Conservation (phyloP, 2,888 invertebrate species). For the Hypercompe scribonia region DNA sequence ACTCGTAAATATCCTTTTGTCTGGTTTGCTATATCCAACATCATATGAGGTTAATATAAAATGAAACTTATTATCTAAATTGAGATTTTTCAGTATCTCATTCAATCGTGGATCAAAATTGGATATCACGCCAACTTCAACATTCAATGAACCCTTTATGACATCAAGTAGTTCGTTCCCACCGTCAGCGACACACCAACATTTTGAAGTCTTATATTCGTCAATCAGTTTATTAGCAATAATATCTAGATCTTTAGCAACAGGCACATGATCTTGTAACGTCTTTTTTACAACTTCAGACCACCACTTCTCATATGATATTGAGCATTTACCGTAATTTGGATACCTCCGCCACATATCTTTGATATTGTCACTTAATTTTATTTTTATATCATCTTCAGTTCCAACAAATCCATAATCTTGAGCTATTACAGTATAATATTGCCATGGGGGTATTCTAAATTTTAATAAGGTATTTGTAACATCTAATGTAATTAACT, state of each 20-base stretch:
- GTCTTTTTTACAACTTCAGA: constrained; percentile 88
- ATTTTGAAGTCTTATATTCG: constrained; percentile 89
- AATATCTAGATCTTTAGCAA: constrained; percentile 54
- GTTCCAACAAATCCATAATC: constrained; percentile 89
- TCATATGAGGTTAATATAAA: constrained; percentile 94
- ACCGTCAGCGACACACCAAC: constrained; percentile 91
- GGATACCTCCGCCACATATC: constrained; percentile 90
- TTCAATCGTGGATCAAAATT: constrained; percentile 95
- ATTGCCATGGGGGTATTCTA: constrained; percentile 89
- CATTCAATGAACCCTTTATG: constrained; percentile 75
- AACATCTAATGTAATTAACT: constrained; percentile 94
- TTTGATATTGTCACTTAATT: constrained; percentile 89
- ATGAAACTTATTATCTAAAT: constrained; percentile 90
- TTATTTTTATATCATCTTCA: constrained; percentile 80
- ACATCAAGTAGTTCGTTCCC: constrained; percentile 88
- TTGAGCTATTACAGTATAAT: constrained; percentile 90
- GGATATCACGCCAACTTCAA: constrained; percentile 92
- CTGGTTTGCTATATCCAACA: constrained; percentile 91
- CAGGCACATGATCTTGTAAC: constrained; percentile 85
- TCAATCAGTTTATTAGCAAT: constrained; percentile 89
- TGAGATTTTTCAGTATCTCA: constrained; percentile 88
- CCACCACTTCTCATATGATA: constrained; percentile 96
- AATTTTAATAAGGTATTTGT: constrained; percentile 94
- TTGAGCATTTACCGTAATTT: constrained; percentile 91
- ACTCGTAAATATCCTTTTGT: constrained; percentile 89